A percentile compares a stretch with the other conserved stretches of the same genome.
Evolutionary conservation across 2,797 vertebrate species (phyloP).

Genomic region (Molothrus ater): DNA sequence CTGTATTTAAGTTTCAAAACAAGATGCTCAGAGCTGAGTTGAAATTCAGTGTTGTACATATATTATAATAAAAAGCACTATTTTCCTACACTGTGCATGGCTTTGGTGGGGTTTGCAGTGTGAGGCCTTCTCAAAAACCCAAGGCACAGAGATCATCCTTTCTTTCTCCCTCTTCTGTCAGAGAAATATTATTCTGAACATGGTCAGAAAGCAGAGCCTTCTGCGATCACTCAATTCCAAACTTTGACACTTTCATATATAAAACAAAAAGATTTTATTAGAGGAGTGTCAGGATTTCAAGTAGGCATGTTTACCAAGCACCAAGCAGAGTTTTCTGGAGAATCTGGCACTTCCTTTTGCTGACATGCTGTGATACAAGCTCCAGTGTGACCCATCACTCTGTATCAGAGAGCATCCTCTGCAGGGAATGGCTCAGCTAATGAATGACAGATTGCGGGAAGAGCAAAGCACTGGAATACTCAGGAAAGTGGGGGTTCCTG

Average conservation of each 20-base stretch:
- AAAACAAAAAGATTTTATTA: background rate
- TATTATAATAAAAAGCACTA: background rate
- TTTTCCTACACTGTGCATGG: accelerated
- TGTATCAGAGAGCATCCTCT: background rate
- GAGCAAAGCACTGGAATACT: background rate
- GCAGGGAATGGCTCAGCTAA: background rate
- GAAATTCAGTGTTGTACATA: background rate
- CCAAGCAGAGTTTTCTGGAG: background rate
- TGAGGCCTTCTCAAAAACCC: background rate
- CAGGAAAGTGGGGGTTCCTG: background rate
- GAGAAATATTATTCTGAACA: background rate
- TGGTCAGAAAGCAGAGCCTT: background rate
- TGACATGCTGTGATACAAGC: background rate
- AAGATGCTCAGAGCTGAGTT: background rate
- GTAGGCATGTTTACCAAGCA: accelerated
- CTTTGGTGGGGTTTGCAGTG: background rate
- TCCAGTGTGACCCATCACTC: background rate
- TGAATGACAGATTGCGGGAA: background rate
- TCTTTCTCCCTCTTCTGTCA: background rate
- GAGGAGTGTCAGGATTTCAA: background rate
- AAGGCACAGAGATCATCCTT: background rate
- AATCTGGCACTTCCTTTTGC: background rate
- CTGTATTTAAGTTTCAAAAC: background rate
- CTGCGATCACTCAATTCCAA: background rate
- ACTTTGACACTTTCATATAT: background rate